Conservation (phyloP, 2,797 vertebrate genomes). For the Poecilia gillii region DNA sequence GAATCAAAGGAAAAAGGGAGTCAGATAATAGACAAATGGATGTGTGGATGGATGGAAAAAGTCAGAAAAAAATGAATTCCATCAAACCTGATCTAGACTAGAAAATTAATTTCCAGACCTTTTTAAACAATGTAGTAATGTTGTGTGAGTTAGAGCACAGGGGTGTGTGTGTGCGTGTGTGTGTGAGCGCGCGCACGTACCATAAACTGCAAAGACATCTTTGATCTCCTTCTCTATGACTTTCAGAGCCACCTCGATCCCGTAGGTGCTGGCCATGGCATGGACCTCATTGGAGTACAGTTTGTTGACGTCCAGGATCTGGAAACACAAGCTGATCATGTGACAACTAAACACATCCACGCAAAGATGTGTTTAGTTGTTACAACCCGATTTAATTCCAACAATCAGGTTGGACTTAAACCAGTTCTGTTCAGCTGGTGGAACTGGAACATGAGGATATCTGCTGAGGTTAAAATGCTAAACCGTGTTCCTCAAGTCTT, state of each 20-base stretch:
- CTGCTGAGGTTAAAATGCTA: not conserved
- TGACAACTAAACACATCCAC: not conserved
- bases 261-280: constrained; percentile 91
- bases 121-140: not conserved
- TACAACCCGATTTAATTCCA: too few species aligned
- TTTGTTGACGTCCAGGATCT: constrained; percentile 90
- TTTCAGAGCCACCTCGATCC: constrained; percentile 92
- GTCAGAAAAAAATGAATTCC: too few species aligned
- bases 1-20: not conserved
- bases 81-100: not conserved
- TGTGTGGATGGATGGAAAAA: not conserved
- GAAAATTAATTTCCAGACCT: not conserved
- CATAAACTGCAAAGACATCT: constrained; percentile 97
- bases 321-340: constrained; percentile 15
- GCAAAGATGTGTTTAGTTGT: not conserved
- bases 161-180: not conserved
- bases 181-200: constrained; percentile 66
- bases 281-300: constrained; percentile 96
- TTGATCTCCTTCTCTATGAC: constrained; percentile 98
- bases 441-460: not conserved
- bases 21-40: not conserved
- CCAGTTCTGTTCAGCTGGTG: not conserved
- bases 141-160: not conserved
- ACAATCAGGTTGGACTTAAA: not conserved
- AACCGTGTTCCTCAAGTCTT: not conserved